Evolutionary conservation across 2,888 invertebrate species (phyloP), one percentile per base, ranked within the genome.

Genomic region (Eilema depressum): DNA sequence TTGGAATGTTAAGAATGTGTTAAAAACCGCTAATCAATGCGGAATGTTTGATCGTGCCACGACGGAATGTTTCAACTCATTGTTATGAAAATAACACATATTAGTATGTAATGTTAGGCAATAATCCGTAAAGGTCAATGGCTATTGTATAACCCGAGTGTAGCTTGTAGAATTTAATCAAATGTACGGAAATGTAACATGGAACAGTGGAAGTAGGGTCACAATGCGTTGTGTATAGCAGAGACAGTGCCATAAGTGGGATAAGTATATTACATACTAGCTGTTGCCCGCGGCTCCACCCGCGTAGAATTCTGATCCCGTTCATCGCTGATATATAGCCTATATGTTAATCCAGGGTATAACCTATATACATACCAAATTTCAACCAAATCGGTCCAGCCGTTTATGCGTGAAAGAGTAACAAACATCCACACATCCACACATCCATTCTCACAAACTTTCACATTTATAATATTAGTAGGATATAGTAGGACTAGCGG

Each of bases 111-210:
- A 69, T 69, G 75, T 74, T 80, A 78, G 68, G 72, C 71, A 75
- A 78, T 84, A 76, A 76, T 77, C 68, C 63, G 70, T 70, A 77
- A 81, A 85, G 85, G 85, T 83, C 85, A 77, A 70, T 78, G 30
- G 73, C 70, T 77, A 75, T 83, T 83, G 77, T 78, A 71, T 75
- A 78, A 76, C 70, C 72, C 37, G n/a, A 77, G 74, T 69, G 68
- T 30, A 26, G 33, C 53, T 72, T 72, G 66, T 73, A 68, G 63
- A 77, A 74, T 76, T 75, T 75, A 75, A 77, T 73, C 67, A 77
- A 76, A 62, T 68, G 74, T 69, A 72, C 75, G 81, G 73, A 78
- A 81, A 77, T 77, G 60, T 73, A 75, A 68, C 59, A 63, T 8
- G 47, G 47, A 26, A 73, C 65, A 2, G 23, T 66, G 47, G 17